Conservation (phyloP, 2,888 invertebrate genomes). For the Drosophila lacicola region DNA sequence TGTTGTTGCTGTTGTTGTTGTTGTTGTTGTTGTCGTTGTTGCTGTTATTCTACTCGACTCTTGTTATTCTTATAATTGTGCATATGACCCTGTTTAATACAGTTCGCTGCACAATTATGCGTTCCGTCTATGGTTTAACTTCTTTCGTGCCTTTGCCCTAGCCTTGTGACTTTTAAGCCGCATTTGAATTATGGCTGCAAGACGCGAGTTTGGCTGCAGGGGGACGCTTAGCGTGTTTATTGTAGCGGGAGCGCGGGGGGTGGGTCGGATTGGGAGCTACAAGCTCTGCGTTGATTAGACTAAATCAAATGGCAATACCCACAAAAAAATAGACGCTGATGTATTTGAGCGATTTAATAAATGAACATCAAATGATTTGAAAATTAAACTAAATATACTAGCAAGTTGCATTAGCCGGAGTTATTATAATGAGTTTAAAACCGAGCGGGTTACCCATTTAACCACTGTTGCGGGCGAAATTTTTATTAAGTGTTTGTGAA, state of each 20-base stretch:
- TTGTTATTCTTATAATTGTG: slow-evolving; percentile 76
- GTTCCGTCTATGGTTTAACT: slow-evolving; percentile 44
- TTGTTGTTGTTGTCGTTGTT: slow-evolving; percentile 5
- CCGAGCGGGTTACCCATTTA: too few species aligned
- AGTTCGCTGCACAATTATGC: slow-evolving; percentile 74
- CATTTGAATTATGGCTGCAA: slow-evolving; percentile 37
- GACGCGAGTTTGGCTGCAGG: background rate
- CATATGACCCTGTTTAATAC: slow-evolving; percentile 80
- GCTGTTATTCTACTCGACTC: slow-evolving; percentile 15
- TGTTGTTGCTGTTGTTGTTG: slow-evolving; percentile 4
- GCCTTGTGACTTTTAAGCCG: slow-evolving; percentile 51
- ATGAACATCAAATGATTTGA: too few species aligned
- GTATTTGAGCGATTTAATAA: too few species aligned
- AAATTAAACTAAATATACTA: too few species aligned
- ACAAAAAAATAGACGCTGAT: too few species aligned
- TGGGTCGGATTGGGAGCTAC: background rate
- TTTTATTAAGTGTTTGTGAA: too few species aligned
- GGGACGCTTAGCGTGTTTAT: too few species aligned
- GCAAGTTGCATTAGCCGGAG: too few species aligned
- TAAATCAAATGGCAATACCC: background rate
- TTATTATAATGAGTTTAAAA: too few species aligned
- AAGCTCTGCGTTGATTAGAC: slow-evolving; percentile 8
- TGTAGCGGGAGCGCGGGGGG: too few species aligned
- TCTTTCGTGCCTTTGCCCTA: slow-evolving; percentile 12
- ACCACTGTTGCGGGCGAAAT: too few species aligned